These are phyloP conservation scores for Spisula subtruncata DNA, from an alignment of 2,888 invertebrate species.

Conservation along the genomic window DNA sequence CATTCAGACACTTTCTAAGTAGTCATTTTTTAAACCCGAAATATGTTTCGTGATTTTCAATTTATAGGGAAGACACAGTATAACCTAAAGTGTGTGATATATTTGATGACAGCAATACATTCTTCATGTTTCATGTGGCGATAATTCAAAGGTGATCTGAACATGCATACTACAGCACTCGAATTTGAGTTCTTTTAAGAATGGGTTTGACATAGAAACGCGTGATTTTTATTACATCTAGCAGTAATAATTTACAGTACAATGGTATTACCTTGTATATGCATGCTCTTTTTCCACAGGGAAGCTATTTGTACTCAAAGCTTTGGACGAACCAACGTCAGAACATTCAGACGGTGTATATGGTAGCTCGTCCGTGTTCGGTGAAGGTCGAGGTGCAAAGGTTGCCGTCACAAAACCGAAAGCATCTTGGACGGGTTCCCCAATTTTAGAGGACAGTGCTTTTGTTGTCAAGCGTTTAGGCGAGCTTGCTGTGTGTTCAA, in stretches of 20 bases:
- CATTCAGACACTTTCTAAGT: too few relatives aligned
- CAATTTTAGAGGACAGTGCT: conserved; percentile 9
- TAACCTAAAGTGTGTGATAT: too few relatives aligned
- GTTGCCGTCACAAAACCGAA: conserved; percentile 60
- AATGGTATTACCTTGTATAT: too few relatives aligned
- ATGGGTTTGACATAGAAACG: not conserved
- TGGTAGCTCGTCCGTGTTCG: conserved; percentile 69
- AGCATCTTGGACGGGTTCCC: not conserved
- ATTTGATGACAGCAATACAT: too few relatives aligned
- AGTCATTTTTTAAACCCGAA: too few relatives aligned
- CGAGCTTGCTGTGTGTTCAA: conserved; percentile 74
- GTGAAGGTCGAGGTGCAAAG: conserved; percentile 73
- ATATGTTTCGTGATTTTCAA: too few relatives aligned
- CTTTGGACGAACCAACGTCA: conserved; percentile 75
- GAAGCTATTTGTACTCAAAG: conserved; percentile 70
- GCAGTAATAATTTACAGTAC: too few relatives aligned
- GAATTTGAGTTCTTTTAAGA: too few relatives aligned
- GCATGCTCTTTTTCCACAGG: conserved; percentile 47
- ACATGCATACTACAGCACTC: too few relatives aligned
- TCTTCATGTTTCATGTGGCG: not conserved
- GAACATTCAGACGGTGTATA: conserved; percentile 65
- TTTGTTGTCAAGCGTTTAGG: conserved; percentile 52
- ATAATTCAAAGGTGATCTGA: too few relatives aligned
- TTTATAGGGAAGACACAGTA: too few relatives aligned
- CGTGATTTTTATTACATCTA: too few relatives aligned